Evolutionary conservation across 2,113 vertebrate genomes (phyloP).

Genomic region (Pseudorectes ferrugineus): DNA sequence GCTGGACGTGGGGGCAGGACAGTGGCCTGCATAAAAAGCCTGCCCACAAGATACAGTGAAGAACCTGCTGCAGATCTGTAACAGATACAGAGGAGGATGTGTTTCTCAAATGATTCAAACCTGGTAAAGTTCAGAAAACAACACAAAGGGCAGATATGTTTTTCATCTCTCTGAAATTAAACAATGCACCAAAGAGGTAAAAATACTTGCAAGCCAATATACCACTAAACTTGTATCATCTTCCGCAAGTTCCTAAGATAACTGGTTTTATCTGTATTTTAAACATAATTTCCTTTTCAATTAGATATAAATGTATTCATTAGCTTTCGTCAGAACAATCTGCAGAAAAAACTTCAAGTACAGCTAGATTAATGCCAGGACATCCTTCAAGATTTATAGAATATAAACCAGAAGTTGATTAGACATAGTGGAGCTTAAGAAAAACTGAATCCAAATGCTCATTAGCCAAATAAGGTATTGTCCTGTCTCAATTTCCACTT

Average conservation of each 20-base stretch:
- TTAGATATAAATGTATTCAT: background rate
- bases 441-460: background rate
- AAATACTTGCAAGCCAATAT: background rate
- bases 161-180: background rate
- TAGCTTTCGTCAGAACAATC: background rate
- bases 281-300: background rate
- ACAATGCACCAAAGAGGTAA: background rate
- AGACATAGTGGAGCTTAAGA: background rate
- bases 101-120: background rate
- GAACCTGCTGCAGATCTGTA: background rate
- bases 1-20: background rate
- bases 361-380: background rate
- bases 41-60: background rate
- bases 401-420: background rate
- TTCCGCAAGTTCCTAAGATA: background rate
- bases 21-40: background rate
- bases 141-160: background rate
- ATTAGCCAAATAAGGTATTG: background rate
- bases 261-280: background rate
- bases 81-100: accelerated
- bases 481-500: background rate
- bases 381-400: background rate
- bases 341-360: background rate
- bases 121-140: background rate
- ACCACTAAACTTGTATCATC: background rate